Evolutionary conservation across 2,797 vertebrate species (phyloP), one percentile per base, ranked within the genome.

Genomic region (Sebastes hubbsi): DNA sequence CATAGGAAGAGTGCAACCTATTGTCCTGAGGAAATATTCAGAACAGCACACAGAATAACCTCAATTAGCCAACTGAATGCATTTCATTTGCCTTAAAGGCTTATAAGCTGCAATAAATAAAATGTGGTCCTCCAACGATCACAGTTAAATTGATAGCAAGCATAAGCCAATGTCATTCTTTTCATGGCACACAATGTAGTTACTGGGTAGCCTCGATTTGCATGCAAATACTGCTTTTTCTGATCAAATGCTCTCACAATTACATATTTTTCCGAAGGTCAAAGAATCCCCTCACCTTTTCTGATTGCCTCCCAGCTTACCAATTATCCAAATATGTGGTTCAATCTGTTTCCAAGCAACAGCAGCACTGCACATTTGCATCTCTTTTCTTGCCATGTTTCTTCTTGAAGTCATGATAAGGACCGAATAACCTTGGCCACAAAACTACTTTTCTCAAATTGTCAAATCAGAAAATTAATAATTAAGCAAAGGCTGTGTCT

Each of bases 301-400:
- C 90, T 92, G 91, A 94, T 93, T 94, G 90, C 88, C 90, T 90
- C 59, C 85, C 88, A 78, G 90, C 92, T 91, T 78, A 83, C 81
- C 90, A 94, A 91, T 94, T 90, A 91, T 88, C 81, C 83, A 59
- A 84, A 87, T 90, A 86, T 62, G 52, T 56, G 82, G 72, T 87
- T 90, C 81, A 88, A 88, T 93, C 87, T 86, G 93, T 95, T 94
- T 91, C 93, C 65, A 93, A 91, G 94, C 92, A 94, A 95, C 93
- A 83, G 88, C 74, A 65, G 75, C 77, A 30, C 72, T 25, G 60
- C 78, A 67, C 61, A 89, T 92, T 89, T 85, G 65, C 90, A 91
- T 86, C 72, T 55, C 22, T 87, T 83, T 82, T 80, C 64, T 79
- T 73, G 42, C 60, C 64, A 25, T 66, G 55, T 86, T 85, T 70